Evolutionary conservation across 2,888 invertebrate species (phyloP).

Genomic region (Mylabris sibirica): DNA sequence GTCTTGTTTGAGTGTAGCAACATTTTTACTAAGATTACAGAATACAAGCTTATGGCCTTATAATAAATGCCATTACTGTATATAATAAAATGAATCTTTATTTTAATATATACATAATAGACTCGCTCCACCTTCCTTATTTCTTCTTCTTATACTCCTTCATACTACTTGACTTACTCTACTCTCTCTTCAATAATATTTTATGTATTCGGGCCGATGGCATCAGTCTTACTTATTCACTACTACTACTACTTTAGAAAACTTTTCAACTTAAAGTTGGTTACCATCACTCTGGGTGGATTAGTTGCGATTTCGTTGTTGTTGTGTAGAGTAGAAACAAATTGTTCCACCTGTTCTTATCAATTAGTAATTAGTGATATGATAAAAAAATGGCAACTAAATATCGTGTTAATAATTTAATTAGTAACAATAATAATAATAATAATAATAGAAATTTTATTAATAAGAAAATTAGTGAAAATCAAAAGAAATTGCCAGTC

Average conservation of each 20-base stretch:
- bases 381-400: constrained; percentile 23
- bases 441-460: background rate
- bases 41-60: no score
- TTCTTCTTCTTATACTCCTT: background rate
- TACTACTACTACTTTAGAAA: background rate
- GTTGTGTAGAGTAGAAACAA: background rate
- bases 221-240: background rate
- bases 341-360: no score
- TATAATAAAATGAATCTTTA: background rate
- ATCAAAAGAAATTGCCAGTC: constrained; percentile 51
- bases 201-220: constrained; percentile 8
- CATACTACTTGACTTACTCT: background rate
- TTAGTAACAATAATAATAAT: background rate
- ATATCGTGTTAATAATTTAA: background rate
- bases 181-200: background rate
- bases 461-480: constrained; percentile 51
- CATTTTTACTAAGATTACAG: no score
- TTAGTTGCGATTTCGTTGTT: background rate
- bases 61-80: no score
- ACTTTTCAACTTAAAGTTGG: background rate
- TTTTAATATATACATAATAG: background rate
- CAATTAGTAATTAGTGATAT: background rate
- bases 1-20: no score
- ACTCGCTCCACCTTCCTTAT: background rate
- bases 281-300: background rate